Evolutionary conservation across 2,888 invertebrate genomes (phyloP).

Genomic region (Platycnemis pennipes): DNA sequence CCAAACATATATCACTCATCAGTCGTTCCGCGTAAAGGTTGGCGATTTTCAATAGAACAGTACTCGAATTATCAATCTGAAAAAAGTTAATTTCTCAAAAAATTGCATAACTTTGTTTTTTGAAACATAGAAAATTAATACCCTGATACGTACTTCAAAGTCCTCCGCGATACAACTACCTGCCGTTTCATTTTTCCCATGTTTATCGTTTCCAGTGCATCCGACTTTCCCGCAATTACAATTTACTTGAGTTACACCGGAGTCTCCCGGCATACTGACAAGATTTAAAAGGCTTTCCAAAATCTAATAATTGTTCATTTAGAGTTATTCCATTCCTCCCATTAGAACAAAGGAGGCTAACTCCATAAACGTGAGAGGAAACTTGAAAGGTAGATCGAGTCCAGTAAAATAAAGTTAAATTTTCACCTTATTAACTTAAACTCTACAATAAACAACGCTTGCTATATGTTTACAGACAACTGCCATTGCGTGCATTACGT

Average conservation of each 20-base stretch:
- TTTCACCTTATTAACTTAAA: not conserved
- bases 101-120: not conserved
- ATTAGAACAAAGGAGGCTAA: not conserved
- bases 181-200: not conserved
- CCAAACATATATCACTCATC: constrained; percentile 93
- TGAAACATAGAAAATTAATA: not conserved
- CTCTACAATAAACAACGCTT: no score
- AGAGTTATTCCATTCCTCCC: not conserved
- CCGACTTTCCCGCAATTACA: constrained; percentile 47
- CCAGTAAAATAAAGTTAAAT: not conserved
- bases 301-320: not conserved
- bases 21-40: constrained; percentile 91
- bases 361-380: not conserved
- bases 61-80: constrained; percentile 93
- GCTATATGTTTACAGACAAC: not conserved
- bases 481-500: not conserved
- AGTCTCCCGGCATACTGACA: constrained; percentile 46
- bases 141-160: not conserved
- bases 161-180: constrained; percentile 28
- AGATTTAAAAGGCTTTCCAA: not conserved
- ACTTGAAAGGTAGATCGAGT: not conserved
- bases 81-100: constrained; percentile 70
- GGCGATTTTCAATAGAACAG: constrained; percentile 90
- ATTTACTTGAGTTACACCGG: not conserved
- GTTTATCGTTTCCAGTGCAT: constrained; percentile 52